phyloP scores from a whole-genome alignment of 2,888 invertebrate species.

The Eupithecia subfuscata region DNA sequence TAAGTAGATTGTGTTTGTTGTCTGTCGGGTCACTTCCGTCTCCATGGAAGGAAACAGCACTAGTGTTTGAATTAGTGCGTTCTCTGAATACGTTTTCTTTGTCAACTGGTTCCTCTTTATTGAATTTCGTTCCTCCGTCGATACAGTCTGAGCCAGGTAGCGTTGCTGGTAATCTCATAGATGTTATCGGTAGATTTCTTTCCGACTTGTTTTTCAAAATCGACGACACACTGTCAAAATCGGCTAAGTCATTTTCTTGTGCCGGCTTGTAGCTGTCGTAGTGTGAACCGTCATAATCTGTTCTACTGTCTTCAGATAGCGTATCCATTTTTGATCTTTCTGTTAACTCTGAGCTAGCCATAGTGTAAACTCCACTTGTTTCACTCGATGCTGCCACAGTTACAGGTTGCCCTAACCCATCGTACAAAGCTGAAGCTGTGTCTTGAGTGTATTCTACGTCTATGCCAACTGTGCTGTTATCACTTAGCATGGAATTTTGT shows the following conservation, averaged over 20 bases:
- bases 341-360: constrained; percentile 87
- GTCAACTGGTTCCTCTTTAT: constrained; percentile 73
- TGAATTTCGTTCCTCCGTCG: constrained; percentile 70
- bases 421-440: constrained; percentile 84
- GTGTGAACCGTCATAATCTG: constrained; percentile 80
- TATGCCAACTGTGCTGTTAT: constrained; percentile 87
- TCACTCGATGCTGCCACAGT: constrained; percentile 90
- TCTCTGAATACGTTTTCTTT: constrained; percentile 83
- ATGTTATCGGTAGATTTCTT: constrained; percentile 58
- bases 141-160: constrained; percentile 79
- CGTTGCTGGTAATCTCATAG: constrained; percentile 58
- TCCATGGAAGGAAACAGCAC: constrained; percentile 92
- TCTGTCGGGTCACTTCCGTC: constrained; percentile 96
- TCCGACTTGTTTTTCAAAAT: constrained; percentile 81
- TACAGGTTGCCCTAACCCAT: constrained; percentile 78
- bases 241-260: constrained; percentile 79
- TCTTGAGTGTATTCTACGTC: constrained; percentile 86
- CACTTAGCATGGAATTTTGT: constrained; percentile 92
- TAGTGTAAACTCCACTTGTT: constrained; percentile 93
- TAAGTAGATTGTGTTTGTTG: constrained; percentile 88
- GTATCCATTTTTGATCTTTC: constrained; percentile 85
- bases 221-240: constrained; percentile 80
- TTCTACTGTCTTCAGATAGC: constrained; percentile 71
- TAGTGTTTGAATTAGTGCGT: constrained; percentile 91
- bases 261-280: constrained; percentile 84